Conservation (phyloP, 2,113 vertebrate genomes). For the Gymnarchus niloticus region DNA sequence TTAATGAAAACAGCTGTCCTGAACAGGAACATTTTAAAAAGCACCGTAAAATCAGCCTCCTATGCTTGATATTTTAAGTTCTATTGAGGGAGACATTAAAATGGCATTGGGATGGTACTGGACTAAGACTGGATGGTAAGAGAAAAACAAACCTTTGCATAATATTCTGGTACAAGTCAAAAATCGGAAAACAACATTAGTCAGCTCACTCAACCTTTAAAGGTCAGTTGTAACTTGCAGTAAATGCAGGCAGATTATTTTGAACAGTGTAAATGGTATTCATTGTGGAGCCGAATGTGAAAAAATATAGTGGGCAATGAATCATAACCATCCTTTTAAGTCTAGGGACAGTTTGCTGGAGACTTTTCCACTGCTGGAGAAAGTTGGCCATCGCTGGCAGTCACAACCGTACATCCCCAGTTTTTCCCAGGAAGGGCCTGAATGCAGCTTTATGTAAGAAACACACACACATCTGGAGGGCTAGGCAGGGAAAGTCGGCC, state of each 20-base stretch:
- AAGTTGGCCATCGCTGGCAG: slow-evolving; percentile 30
- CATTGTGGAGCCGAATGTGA: slow-evolving; percentile 6
- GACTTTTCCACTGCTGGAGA: slow-evolving; percentile 31
- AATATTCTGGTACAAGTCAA: neutral
- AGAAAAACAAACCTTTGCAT: neutral
- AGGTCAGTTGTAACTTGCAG: neutral
- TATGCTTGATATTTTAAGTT: neutral
- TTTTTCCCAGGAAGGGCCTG: neutral
- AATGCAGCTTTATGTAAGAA: slow-evolving; percentile 37
- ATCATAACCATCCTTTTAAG: slow-evolving; percentile 28
- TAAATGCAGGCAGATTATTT: neutral
- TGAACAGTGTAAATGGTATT: neutral
- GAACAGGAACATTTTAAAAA: neutral
- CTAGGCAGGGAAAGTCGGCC: slow-evolving; percentile 24
- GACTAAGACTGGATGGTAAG: neutral
- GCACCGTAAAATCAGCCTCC: neutral
- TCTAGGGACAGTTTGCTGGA: slow-evolving; percentile 32
- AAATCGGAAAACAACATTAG: neutral
- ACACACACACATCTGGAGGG: slow-evolving; percentile 18
- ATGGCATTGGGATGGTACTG: neutral
- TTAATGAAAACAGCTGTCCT: neutral
- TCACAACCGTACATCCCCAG: slow-evolving; percentile 1
- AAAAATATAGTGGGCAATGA: slow-evolving; percentile 33
- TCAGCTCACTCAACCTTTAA: neutral
- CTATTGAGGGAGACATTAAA: neutral